Base-by-base conservation (phyloP, 2,888 invertebrate genomes). In the Pardosa pseudoannulata region DNA sequence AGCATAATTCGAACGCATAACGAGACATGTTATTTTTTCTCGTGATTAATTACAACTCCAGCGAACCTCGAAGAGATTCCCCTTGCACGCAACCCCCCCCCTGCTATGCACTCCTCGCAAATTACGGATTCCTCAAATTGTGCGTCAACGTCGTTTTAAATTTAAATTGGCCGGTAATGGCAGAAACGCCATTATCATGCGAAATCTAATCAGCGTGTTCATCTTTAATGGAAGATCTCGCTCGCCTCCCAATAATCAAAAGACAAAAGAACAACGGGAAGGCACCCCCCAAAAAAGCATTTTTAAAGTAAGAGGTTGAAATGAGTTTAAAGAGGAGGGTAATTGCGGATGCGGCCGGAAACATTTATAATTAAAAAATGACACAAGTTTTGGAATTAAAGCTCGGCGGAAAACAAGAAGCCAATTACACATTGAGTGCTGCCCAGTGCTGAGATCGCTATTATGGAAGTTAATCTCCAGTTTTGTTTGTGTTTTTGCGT, bases 281-380 rank as follows among this genome's bases (percentile, higher is more conserved):
- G 16, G n/a, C n/a, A n/a, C n/a, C n/a, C n/a, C 68, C 23, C 19
- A 71, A 56, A 68, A 65, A 65, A 46, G 27, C 39, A 78, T 46
- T 72, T 65, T 67, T 65, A 68, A 82, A 82, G 70, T 71, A 76
- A 85, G 78, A 85, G 78, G 76, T 78, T 85, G 78, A 78, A 85
- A 85, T 85, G 83, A 78, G 83, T 73, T 73, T 73, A 78, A 85
- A 78, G 70, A 65, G 71, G 36, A 23, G 78, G 78, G 83, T 85
- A 85, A 85, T 85, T 85, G 83, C 78, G 71, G 76, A 39, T 76
- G 72, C 76, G 50, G 71, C 71, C 23, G 83, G 78, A 85, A 85
- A 85, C 83, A 78, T 85, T 85, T 85, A 85, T 85, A 85, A 85
- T 85, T 85, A 85, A 85, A 85, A 85, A 85, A 85, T 85, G 83